These are phyloP conservation scores for Hermodice carunculata DNA, from an alignment of 2,888 invertebrate species.

Conservation along the genomic window DNA sequence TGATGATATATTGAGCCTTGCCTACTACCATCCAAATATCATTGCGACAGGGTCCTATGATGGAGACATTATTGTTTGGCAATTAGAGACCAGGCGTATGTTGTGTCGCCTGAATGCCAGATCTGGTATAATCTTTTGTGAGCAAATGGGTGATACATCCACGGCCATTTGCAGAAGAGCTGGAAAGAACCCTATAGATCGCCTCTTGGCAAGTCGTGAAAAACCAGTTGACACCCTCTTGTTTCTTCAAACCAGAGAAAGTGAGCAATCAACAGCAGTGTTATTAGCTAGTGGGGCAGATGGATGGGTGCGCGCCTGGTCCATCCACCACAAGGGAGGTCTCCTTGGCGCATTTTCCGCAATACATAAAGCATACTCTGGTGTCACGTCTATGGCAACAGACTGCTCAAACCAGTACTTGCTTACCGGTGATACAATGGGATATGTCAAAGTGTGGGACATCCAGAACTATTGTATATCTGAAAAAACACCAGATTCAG, in stretches of 20 bases:
- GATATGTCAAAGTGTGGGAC: constrained; percentile 32
- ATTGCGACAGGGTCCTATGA: constrained; percentile 77
- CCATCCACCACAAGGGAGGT: constrained; percentile 82
- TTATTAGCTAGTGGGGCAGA: constrained; percentile 81
- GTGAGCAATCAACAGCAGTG: constrained; percentile 74
- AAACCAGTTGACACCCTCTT: no score
- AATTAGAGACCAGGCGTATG: constrained; percentile 79
- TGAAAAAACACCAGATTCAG: no score
- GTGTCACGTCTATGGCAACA: constrained; percentile 78
- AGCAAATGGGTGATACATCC: no score
- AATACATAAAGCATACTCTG: constrained; percentile 75
- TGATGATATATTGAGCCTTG: constrained; percentile 82
- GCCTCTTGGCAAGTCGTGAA: constrained; percentile 77
- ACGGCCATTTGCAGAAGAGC: no score
- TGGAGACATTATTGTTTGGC: constrained; percentile 86
- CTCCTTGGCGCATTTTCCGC: constrained; percentile 80
- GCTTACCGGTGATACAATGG: constrained; percentile 68
- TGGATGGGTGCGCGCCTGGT: constrained; percentile 78
- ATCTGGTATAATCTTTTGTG: no score
- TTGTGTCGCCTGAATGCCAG: constrained; percentile 10
- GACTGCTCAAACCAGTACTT: constrained; percentile 81
- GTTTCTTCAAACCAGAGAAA: no score
- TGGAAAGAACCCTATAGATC: no score
- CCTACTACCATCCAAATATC: constrained; percentile 68
- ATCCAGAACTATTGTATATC: constrained; percentile 12